Base-by-base conservation (phyloP, 2,113 vertebrate species). In the Pachyramphus minor region DNA sequence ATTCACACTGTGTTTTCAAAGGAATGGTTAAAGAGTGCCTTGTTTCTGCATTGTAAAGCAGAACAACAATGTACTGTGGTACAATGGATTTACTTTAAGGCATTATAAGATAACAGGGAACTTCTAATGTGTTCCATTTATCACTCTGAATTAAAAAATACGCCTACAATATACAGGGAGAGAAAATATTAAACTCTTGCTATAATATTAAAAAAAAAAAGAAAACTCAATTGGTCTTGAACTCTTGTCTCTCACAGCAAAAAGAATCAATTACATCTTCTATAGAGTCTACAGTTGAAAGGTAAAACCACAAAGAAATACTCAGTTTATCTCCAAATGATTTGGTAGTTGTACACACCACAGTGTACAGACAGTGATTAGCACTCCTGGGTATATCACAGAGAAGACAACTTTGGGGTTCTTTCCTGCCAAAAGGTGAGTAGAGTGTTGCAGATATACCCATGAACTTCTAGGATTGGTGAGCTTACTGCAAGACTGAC, bases 141-240 rank as follows among this genome's bases (percentile, higher is more conserved):
- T 96, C 82, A 90, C 71, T 84, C 8, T 16, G 56, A 89, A 95
- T 37, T 82, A 47, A 90, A 60, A 95, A 95, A 90, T 62, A 63
- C 62, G 56, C 30, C 77, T 59, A 56, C 21, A 56, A 16, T 49
- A 35, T 33, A 71, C 19, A 62, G 33, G 44, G 41, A 89, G 25
- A 90, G 28, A 82, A 95, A 90, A 86, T 67, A 77, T 33, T 67
- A 49, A 47, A 47, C n/a, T 56, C 30, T 68, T 76, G 24, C 2
- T 76, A 22, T 33, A 67, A 49, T 62, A 60, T 24, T 37, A 4
- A 7, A 47, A 41, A 37, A 19, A 42, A 14, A 21, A 58, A 50
- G 1, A 45, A 31, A 69, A 60, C 37, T 67, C 56, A 68, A 35
- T 42, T 75, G 33, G 24, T 77, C 71, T 89, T 84, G 53, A 91